Evolutionary conservation across 2,888 invertebrate species (phyloP).

Genomic region (Taenaris catops): DNA sequence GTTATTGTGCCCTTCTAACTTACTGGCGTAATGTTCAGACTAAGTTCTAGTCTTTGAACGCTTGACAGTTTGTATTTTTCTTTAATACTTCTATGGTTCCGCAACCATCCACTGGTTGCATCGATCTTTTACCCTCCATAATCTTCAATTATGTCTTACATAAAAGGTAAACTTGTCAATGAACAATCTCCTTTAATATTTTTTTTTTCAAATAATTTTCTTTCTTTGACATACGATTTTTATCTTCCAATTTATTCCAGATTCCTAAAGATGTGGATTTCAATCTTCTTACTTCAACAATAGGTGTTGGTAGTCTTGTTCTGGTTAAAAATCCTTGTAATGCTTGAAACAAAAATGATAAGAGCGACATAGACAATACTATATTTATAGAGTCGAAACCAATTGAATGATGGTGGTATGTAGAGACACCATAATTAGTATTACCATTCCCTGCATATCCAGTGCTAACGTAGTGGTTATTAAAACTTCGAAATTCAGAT

Average conservation of each 20-base stretch:
- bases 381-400: constrained; percentile 76
- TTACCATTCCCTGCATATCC: constrained; percentile 53
- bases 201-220: constrained; percentile 5
- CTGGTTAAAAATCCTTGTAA: constrained; percentile 59
- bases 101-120: too few relatives aligned
- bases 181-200: not conserved
- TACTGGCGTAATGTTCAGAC: too few relatives aligned
- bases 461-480: constrained; percentile 45
- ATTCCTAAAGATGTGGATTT: not conserved
- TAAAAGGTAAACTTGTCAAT: too few relatives aligned
- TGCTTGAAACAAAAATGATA: constrained; percentile 67
- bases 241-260: constrained; percentile 1
- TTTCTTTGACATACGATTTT: constrained; percentile 1
- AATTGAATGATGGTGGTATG: constrained; percentile 71
- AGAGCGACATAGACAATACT: constrained; percentile 64
- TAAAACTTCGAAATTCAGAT: constrained; percentile 43
- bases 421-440: constrained; percentile 43
- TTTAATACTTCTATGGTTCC: too few relatives aligned
- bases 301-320: constrained; percentile 55
- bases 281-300: constrained; percentile 54
- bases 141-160: too few relatives aligned
- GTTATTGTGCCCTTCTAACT: too few relatives aligned
- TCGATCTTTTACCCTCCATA: too few relatives aligned
- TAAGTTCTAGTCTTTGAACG: too few relatives aligned
- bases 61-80: too few relatives aligned